phyloP scores from a whole-genome alignment of 2,797 vertebrate species.

The Trachurus trachurus region DNA sequence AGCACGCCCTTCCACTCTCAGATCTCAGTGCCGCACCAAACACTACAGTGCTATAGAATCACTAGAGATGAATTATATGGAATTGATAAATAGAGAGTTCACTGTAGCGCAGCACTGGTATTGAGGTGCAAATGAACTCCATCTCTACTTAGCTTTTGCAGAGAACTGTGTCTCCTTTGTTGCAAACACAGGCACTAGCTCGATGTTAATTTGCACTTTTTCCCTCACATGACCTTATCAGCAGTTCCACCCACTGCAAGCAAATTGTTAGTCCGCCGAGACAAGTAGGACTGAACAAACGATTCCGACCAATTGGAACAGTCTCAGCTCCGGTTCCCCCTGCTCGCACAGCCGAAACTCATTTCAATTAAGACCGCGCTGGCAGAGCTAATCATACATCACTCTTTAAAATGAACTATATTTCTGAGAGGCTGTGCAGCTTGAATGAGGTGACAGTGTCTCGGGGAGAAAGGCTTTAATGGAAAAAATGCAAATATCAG shows the following conservation, averaged over 20 bases:
- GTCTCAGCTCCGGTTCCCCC: constrained; percentile 55
- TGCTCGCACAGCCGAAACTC: constrained; percentile 36
- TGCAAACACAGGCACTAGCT: constrained; percentile 18
- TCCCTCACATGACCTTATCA: constrained; percentile 59
- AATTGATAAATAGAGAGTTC: constrained; percentile 24
- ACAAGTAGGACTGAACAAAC: constrained; percentile 52
- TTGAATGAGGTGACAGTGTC: constrained; percentile 49
- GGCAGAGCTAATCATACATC: constrained; percentile 77
- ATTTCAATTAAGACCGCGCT: constrained; percentile 76
- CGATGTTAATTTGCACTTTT: constrained; percentile 41
- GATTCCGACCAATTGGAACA: constrained; percentile 63
- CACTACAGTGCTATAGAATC: constrained; percentile 12
- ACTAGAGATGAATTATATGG: constrained; percentile 23
- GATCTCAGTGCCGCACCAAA: constrained; percentile 18
- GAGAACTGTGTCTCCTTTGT: constrained; percentile 23
- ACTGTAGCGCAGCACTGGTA: constrained; percentile 33
- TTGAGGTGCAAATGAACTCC: constrained; percentile 62
- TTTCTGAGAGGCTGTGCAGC: constrained; percentile 55
- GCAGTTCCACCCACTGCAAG: constrained; percentile 30
- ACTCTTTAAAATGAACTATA: constrained; percentile 64
- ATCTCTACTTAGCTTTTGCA: constrained; percentile 39
- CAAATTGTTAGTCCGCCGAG: constrained; percentile 47
- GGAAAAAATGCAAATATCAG: constrained; percentile 64
- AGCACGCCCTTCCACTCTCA: constrained; percentile 9
- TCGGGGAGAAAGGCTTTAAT: constrained; percentile 53